phyloP scores from a whole-genome alignment of 64 coral and sea anemone species.

The Montipora cactus region DNA sequence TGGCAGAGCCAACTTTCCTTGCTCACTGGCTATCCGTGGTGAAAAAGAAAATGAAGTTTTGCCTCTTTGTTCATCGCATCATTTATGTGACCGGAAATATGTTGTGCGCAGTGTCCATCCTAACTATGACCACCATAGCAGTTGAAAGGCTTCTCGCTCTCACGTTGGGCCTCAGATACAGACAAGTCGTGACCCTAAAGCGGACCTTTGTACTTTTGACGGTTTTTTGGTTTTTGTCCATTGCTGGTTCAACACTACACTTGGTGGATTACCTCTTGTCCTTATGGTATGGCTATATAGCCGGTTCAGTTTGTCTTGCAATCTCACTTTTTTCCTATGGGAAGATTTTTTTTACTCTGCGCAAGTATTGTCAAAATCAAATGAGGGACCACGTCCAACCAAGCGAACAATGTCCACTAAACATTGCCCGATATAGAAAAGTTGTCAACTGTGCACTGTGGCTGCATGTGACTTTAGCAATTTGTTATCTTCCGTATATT shows the following conservation, averaged over 20 bases:
- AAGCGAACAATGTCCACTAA: background rate
- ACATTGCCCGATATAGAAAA: constrained; percentile 24
- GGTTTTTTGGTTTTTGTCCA: background rate
- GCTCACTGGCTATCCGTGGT: background rate
- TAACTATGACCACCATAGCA: background rate
- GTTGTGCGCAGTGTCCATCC: background rate
- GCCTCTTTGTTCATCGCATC: background rate
- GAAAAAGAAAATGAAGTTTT: background rate
- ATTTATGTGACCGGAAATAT: background rate
- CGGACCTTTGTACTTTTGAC: background rate
- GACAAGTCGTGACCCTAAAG: constrained; percentile 6
- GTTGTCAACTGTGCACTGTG: constrained; percentile 16
- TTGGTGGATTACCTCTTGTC: background rate
- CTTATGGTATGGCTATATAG: background rate
- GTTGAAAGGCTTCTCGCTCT: constrained; percentile 2
- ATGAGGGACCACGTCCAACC: background rate
- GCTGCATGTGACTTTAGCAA: background rate
- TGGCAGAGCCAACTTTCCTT: background rate
- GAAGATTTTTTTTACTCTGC: background rate
- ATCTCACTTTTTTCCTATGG: background rate
- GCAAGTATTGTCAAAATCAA: background rate
- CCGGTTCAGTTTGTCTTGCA: background rate
- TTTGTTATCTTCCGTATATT: constrained; percentile 21
- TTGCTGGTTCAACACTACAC: background rate
- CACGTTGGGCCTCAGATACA: background rate